phyloP scores from a whole-genome alignment of 2,888 invertebrate genomes.

The Diaprepes abbreviatus region DNA sequence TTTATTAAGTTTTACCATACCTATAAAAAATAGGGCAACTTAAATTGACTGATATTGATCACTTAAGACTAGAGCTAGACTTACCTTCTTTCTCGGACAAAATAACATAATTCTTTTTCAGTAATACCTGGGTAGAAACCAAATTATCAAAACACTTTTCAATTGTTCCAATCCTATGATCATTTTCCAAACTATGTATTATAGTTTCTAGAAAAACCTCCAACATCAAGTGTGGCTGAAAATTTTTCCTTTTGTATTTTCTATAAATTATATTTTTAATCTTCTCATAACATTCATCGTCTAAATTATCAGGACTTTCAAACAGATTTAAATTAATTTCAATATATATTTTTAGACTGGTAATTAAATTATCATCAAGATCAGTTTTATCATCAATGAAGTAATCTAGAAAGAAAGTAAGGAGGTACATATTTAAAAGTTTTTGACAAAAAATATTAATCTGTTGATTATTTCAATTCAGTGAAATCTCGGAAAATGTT shows the following conservation, averaged over 20 bases:
- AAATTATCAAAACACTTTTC: slow-evolving; percentile 19
- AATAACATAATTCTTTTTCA: slow-evolving; percentile 17
- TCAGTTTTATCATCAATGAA: slow-evolving; percentile 8
- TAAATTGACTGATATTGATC: too few species aligned
- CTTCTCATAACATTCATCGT: slow-evolving; percentile 15
- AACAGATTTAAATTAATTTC: slow-evolving; percentile 24
- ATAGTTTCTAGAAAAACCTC: slow-evolving; percentile 33
- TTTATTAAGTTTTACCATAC: slow-evolving; percentile 55
- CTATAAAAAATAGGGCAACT: slow-evolving; percentile 30
- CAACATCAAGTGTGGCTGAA: slow-evolving; percentile 16
- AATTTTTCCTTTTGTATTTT: slow-evolving; percentile 13
- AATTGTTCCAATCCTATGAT: background rate
- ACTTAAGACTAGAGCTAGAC: too few species aligned
- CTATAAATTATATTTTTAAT: slow-evolving; percentile 21
- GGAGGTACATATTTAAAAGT: too few species aligned
- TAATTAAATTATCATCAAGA: slow-evolving; percentile 1
- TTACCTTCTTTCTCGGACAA: slow-evolving; percentile 7
- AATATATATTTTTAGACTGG: slow-evolving; percentile 23
- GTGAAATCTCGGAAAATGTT: too few species aligned
- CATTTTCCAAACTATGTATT: slow-evolving; percentile 14
- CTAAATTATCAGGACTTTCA: slow-evolving; percentile 22
- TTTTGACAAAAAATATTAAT: too few species aligned
- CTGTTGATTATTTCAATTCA: too few species aligned
- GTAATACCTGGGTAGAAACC: slow-evolving; percentile 21
- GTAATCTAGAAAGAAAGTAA: slow-evolving; percentile 40